Evolutionary conservation across 53 echinoderm and acorn worm species (phyloP), one percentile per base, ranked within the genome.

Genomic region (Arbacia lixula): DNA sequence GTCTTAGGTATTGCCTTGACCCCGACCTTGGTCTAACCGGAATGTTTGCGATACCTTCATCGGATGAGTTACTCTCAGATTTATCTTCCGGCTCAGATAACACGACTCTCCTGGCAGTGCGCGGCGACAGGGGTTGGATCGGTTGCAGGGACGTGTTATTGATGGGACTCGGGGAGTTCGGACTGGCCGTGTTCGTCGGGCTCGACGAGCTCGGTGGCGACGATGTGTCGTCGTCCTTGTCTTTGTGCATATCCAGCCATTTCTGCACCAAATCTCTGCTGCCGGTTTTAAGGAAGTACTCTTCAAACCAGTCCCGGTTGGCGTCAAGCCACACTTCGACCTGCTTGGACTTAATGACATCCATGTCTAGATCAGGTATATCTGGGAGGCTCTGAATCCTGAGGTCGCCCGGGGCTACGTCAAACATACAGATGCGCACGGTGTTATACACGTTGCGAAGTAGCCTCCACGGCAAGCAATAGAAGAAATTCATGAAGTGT

Each of bases 251-350:
- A 17, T 96, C 96, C 28, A 87, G 60, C 96, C 96, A 96, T 42
- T 73, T 87, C 66, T 93, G 91, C 25, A 93, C 91, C 42, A 96
- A 63, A 27, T 77, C 88, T 66, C 63, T 89, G 50, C 83, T 91
- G 24, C 88, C 91, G 53, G 87, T 80, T 39, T 83, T 85, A 35
- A 96, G 51, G 40, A 96, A 94, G 64, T 91, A 96, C 26, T 93
- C 90, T 57, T 96, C 96, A 41, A 96, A 96, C 96, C 96, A 96
- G 3, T 91, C 92, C 58, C 84, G 96, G 84, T 96, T 91, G 25
- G 82, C 83, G 38, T 87, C 87, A 3, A 96, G 83, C 96, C 96
- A 96, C 60, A 83, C 83, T 46, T 90, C 93, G 27, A 96, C 86
- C 60, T 94, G 89, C 36, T 93, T 91, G 39, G 86, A 55, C 43